Base-by-base conservation (phyloP, 2,888 invertebrate species). In the Lacanobia oleracea region DNA sequence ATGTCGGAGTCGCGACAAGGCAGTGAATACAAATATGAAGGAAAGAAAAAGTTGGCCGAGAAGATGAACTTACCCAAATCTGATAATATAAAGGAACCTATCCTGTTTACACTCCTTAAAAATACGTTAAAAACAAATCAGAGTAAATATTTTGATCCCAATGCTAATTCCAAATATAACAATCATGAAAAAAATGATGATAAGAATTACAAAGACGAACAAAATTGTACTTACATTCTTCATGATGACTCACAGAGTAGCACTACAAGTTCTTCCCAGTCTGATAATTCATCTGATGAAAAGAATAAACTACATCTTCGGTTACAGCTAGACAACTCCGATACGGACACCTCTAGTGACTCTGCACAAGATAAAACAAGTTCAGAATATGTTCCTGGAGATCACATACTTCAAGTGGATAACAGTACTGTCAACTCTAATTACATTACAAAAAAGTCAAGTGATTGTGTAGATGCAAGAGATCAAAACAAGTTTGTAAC, bases 1-100 rank as follows among this genome's bases (percentile, higher is more conserved):
- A 98, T 97, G 91, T 97, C 98, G 45, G 98, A 98, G 94, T 97
- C 97, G n/a, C 97, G 97, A 83, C 96, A 97, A 90, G 97, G 97
- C 33, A 97, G 96, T 85, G 96, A 97, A 81, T 97, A 97, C 89
- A 94, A 95, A 72, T 97, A 97, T 84, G 95, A 96, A 86, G 97
- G 97, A 45, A 96, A 97, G 75, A 93, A 91, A 73, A 82, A 77
- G 54, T 79, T 95, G 33, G 68, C 86, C 18, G 94, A 94, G 53
- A 94, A 93, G 75, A 84, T 95, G 6, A 90, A 91, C 78, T 76
- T 93, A 54, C 82, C 87, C 33, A 91, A 91, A 83, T 86, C 84
- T 56, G 92, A 91, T 51, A 87, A 82, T 40, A 73, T 83, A 12
- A 93, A 92, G 68, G 95, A 95, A 84, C 96, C 96, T 14, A 73